phyloP scores from a whole-genome alignment of 2,797 vertebrate genomes.

The Malacoctenus gilli region DNA sequence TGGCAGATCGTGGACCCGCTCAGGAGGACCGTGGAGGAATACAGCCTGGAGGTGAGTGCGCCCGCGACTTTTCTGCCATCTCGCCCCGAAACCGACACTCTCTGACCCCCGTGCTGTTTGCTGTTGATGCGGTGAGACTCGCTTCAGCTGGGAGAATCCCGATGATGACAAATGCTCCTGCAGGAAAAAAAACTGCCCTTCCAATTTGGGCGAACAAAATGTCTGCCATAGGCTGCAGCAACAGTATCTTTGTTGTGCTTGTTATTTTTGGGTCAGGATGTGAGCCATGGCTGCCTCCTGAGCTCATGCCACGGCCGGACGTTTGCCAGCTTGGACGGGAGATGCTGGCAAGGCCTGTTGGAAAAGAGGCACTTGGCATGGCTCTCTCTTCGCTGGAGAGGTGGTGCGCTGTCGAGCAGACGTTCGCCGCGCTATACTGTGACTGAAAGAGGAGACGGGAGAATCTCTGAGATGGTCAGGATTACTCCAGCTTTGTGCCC shows the following conservation, averaged over 20 bases:
- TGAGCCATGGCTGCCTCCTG: slow-evolving; percentile 73
- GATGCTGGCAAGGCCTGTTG: slow-evolving; percentile 70
- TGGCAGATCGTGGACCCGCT: slow-evolving; percentile 99
- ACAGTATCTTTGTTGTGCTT: slow-evolving; percentile 57
- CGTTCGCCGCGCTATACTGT: slow-evolving; percentile 37
- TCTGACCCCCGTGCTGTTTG: slow-evolving; percentile 16
- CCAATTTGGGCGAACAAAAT: slow-evolving; percentile 48
- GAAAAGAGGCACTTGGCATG: slow-evolving; percentile 71
- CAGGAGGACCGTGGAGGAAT: slow-evolving; percentile 95
- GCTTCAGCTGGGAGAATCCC: slow-evolving; percentile 23
- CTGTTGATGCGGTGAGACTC: slow-evolving; percentile 4
- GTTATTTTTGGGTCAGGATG: slow-evolving; percentile 80
- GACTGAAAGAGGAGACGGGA: slow-evolving; percentile 40
- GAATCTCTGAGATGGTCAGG: slow-evolving; percentile 27
- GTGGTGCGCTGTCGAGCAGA: slow-evolving; percentile 46
- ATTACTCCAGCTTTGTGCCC: slow-evolving; percentile 22
- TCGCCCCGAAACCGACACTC: neutral
- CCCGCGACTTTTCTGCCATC: neutral
- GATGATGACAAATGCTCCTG: slow-evolving; percentile 25
- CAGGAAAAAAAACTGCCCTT: slow-evolving; percentile 10
- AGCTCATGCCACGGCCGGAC: slow-evolving; percentile 59
- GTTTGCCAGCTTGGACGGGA: slow-evolving; percentile 75
- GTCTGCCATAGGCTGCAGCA: slow-evolving; percentile 41
- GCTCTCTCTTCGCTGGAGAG: slow-evolving; percentile 47
- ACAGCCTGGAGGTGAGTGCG: slow-evolving; percentile 94